Base-by-base conservation (phyloP, 2,113 vertebrate species). In the Chaenocephalus aceratus region DNA sequence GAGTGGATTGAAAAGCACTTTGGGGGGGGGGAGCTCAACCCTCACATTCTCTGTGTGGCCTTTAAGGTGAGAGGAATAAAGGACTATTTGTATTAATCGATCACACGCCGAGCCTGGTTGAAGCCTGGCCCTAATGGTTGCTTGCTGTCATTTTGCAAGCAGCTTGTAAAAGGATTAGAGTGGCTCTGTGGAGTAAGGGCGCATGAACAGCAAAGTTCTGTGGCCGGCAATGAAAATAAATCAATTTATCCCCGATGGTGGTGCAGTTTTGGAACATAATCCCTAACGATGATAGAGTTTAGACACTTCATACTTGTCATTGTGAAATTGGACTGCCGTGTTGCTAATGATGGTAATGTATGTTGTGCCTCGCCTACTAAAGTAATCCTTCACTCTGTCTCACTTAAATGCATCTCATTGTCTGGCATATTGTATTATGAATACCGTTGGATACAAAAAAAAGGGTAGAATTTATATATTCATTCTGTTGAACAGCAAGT, bases 251-350 rank as follows among this genome's bases (percentile, higher is more conserved):
- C 73, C 81, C 83, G 84, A 90, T 90, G 90, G 91, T 68, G 79
- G 86, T 82, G 78, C 83, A 85, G 84, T 90, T 93, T 81, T 82
- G 89, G 86, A 90, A 83, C 90, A 85, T 89, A 88, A 88, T 86
- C 89, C 78, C 83, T 94, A 94, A 94, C 88, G 79, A 94, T 94
- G 92, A 94, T 94, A 85, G 94, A 94, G 94, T 92, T 93, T 85
- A 83, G 90, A 91, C 93, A 92, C 91, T 94, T 93, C 88, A 90
- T 94, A 94, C 92, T 92, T 94, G 94, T 94, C 92, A 91, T 86
- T 90, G 92, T 92, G 89, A 91, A 94, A 95, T 93, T 91, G 93
- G 88, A 89, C 86, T 86, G 89, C 89, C 84, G 79, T 79, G 78
- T 83, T 79, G 87, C 94, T 93, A 94, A 93, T 92, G 91, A 92